phyloP scores from a whole-genome alignment of 2,113 vertebrate genomes.

The Tapirus terrestris region DNA sequence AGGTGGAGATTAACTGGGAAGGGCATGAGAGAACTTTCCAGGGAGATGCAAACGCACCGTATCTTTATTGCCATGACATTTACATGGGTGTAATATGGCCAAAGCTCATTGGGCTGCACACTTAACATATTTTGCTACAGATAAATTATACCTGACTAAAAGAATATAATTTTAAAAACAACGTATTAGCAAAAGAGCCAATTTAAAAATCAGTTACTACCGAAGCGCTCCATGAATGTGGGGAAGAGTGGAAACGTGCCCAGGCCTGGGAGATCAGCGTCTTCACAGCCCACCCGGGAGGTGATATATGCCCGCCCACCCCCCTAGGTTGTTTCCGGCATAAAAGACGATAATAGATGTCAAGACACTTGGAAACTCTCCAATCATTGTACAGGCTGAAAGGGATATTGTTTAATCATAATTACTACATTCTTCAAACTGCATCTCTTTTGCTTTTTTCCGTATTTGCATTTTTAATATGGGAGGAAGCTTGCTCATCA shows the following conservation, averaged over 20 bases:
- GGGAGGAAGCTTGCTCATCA: neutral
- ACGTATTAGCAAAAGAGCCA: neutral
- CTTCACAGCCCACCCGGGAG: neutral
- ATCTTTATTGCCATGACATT: neutral
- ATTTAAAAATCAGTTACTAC: neutral
- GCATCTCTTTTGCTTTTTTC: neutral
- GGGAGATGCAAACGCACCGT: neutral
- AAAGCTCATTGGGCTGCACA: neutral
- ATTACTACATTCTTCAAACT: neutral
- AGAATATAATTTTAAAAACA: neutral
- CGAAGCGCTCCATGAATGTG: neutral
- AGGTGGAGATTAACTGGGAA: neutral
- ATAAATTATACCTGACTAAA: neutral
- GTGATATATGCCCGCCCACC: neutral
- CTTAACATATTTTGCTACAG: neutral
- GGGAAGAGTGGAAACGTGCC: neutral
- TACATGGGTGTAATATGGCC: neutral
- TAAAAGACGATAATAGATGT: neutral
- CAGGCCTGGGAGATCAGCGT: neutral
- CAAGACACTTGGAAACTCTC: neutral
- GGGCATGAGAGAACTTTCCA: neutral
- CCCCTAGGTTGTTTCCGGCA: neutral
- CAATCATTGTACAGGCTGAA: neutral
- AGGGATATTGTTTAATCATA: neutral
- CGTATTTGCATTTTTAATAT: constrained; percentile 44